These are phyloP conservation scores for Troglohyphantes excavatus DNA, from an alignment of 2,888 invertebrate species.

Conservation along the genomic window DNA sequence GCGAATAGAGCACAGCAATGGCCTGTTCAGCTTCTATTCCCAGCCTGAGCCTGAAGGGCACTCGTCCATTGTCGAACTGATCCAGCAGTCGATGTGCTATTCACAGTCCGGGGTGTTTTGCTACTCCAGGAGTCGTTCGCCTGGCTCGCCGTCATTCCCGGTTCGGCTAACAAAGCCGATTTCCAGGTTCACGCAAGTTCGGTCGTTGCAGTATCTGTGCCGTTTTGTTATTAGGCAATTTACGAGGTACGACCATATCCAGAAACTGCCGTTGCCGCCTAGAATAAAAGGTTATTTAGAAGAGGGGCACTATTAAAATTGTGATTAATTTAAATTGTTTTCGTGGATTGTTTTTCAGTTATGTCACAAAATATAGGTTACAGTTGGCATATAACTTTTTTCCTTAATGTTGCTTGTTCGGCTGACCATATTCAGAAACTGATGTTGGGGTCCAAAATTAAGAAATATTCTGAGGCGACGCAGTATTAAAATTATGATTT, in stretches of 20 bases:
- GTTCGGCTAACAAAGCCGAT: constrained; percentile 89
- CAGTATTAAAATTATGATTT: too few species aligned
- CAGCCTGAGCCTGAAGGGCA: constrained; percentile 84
- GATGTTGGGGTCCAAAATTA: too few species aligned
- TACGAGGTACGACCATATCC: constrained; percentile 87
- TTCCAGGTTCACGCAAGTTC: constrained; percentile 88
- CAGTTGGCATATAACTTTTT: too few species aligned
- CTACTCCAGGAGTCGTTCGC: constrained; percentile 87
- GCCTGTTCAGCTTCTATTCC: constrained; percentile 85
- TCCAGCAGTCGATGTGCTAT: constrained; percentile 88
- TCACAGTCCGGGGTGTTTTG: constrained; percentile 89
- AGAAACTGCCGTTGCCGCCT: constrained; percentile 87
- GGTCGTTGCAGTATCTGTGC: constrained; percentile 88
- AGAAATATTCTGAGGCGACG: too few species aligned
- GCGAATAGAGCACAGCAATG: constrained; percentile 88
- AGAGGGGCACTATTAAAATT: constrained; percentile 81
- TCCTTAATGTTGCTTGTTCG: too few species aligned
- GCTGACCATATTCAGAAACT: too few species aligned
- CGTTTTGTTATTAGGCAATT: constrained; percentile 88
- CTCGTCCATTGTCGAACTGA: constrained; percentile 87
- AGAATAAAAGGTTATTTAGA: constrained; percentile 85
- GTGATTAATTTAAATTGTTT: too few species aligned
- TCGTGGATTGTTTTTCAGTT: too few species aligned
- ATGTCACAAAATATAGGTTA: too few species aligned
- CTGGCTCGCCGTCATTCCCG: constrained; percentile 88